Evolutionary conservation across 2,888 invertebrate species (phyloP), one percentile per base, ranked within the genome.

Genomic region (Cheilosia pagana): DNA sequence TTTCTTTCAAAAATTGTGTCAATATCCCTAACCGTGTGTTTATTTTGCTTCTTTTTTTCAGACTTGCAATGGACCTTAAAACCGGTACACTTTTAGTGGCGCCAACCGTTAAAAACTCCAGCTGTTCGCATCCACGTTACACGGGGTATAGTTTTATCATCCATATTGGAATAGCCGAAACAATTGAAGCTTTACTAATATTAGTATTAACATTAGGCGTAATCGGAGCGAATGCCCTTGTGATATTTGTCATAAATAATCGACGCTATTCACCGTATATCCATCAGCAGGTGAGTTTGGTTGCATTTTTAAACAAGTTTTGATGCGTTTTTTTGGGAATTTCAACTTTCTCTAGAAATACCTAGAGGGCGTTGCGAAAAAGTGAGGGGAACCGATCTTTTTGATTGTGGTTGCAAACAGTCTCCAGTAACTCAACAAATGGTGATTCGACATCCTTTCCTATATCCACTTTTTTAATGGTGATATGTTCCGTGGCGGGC

Each of bases 231-330:
- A 97, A 97, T 90, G 93, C 96, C 59, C 93, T 96, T 81, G 94
- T 97, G 31, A 96, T 97, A 87, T 94, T 96, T 88, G 96, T 97
- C 60, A 94, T 97, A 89, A 97, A 97, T 92, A 96, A 96, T 91
- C 93, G 96, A 65, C 93, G 96, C 86, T 96, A 96, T 91, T 94
- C 96, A 89, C 96, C 96, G 89, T 96, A 96, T 90, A 96, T 97
- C 88, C 96, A 96, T 90, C 96, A 96, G 88, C 97, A 97, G 95
- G 97, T 96, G 91, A 92, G 91, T 88, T 21, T 12, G 3, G 12
- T 21, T 1, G 10, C 6, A 21, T 14, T 23, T 10, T 14, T 50
- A 12, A 14, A 1, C 1, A 48, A 0, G 2, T 7, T 21, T 16
- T 1, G 21, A 8, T 41, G 16, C 1, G 7, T 7, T 45, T 45